Evolutionary conservation across 2,888 invertebrate species (phyloP), one percentile per base, ranked within the genome.

Genomic region (Rhagonycha lutea): DNA sequence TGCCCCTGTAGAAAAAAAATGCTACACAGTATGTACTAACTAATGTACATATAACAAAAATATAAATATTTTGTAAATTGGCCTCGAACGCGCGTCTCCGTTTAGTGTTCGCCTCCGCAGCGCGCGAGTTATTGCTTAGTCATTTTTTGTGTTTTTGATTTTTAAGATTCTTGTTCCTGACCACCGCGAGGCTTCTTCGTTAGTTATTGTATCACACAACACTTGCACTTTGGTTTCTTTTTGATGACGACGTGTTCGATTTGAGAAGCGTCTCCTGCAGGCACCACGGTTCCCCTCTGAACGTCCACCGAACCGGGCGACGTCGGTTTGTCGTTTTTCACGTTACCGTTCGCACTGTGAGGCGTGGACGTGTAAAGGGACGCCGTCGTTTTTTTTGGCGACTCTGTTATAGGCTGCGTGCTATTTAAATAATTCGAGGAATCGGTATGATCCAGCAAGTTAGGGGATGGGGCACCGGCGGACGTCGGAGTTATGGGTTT

Each of bases 151-250:
- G 32, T 47, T 47, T 47, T 47, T 47, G 47, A 47, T 47, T 47
- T 47, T 47, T n/a, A 47, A 47, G 47, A 47, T 47, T n/a, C 47
- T 47, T 47, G 47, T 47, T n/a, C 47, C 47, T 47, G 80, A 81
- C 81, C 80, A 81, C 74, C 68, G 47, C 78, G 73, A 79, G 79
- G 78, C 79, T 80, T 78, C 69, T 70, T 70, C 76, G 69, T 75
- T 63, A 80, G 68, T 92, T 95, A 96, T 93, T 96, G 96, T 88
- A 96, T 91, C 87, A 95, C 95, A 91, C 97, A 97, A 91, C 97
- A 97, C 89, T 95, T 94, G 92, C 96, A 96, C 91, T 96, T 96
- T 89, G 95, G 95, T 90, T 96, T 97, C 92, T 97, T 97, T 91
- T 97, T 96, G 87, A 97, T 92, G 87, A 95, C 94, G 86, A 97